A percentile compares a stretch with the other conserved stretches of the same genome.
These are phyloP conservation scores for Embidobia sp. DNA, from an alignment of 2,888 invertebrate species.

Conservation along the genomic window DNA sequence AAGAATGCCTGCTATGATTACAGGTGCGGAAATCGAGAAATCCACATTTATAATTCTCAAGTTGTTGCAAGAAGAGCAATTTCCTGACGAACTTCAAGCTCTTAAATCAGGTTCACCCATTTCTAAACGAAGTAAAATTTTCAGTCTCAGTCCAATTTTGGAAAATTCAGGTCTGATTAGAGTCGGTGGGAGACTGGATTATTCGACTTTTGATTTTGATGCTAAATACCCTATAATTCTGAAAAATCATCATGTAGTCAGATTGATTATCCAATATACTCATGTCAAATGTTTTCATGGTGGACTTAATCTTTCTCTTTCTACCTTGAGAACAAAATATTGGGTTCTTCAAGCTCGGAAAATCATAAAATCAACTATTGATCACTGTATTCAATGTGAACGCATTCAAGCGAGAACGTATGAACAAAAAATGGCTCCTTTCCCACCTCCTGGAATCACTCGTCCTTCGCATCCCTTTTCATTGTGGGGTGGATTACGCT, in stretches of 20 bases:
- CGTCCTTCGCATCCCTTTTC: neutral
- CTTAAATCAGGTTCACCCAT: too few relatives aligned
- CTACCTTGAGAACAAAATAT: neutral
- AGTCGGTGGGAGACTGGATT: neutral
- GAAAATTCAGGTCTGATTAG: neutral
- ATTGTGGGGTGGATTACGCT: neutral
- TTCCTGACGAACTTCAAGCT: too few relatives aligned
- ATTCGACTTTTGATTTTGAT: neutral
- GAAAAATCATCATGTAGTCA: neutral
- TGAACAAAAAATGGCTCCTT: neutral
- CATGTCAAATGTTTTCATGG: neutral
- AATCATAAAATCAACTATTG: neutral
- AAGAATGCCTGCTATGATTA: too few relatives aligned
- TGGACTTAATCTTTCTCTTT: neutral
- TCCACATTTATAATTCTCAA: too few relatives aligned
- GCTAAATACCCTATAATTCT: neutral
- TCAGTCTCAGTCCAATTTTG: neutral
- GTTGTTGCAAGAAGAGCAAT: too few relatives aligned
- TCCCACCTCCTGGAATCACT: neutral
- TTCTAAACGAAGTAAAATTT: neutral
- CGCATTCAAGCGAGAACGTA: neutral
- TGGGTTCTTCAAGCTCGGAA: constrained; percentile 1
- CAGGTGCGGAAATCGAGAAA: too few relatives aligned
- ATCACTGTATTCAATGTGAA: neutral
- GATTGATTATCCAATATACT: neutral